Evolutionary conservation across 2,113 vertebrate genomes (phyloP).

Genomic region (Saguinus imperator): DNA sequence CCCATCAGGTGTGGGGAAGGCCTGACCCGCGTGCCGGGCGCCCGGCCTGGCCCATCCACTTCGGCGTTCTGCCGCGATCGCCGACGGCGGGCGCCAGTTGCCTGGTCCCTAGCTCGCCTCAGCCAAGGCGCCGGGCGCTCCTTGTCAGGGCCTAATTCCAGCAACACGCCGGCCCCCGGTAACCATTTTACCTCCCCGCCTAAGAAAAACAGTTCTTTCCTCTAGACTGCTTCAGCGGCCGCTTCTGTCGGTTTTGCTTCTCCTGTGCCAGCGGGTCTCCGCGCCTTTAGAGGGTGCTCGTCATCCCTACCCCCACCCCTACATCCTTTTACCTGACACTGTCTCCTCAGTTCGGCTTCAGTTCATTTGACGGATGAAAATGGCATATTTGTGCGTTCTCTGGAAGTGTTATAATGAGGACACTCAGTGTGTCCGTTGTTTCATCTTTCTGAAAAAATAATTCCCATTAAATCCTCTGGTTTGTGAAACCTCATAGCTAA

Average conservation of each 20-base stretch:
- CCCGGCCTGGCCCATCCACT: not conserved
- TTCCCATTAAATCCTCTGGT: constrained; percentile 1
- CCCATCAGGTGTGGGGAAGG: not conserved
- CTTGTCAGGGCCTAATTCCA: not conserved
- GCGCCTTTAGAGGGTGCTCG: not conserved
- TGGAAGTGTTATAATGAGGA: not conserved
- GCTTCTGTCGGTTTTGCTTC: not conserved
- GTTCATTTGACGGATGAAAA: not conserved
- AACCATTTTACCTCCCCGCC: constrained; percentile 8
- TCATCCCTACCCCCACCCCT: not conserved
- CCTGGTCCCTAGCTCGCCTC: rapidly evolving
- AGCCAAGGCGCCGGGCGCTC: not conserved
- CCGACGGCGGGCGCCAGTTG: not conserved
- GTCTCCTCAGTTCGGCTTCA: not conserved
- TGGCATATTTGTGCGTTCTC: not conserved
- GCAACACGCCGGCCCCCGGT: not conserved
- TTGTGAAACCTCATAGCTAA: not conserved
- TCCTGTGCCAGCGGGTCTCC: not conserved
- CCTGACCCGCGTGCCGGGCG: too few relatives aligned
- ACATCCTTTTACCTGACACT: not conserved
- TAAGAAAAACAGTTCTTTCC: not conserved
- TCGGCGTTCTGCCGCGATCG: not conserved
- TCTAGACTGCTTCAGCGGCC: not conserved
- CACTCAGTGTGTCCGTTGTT: not conserved
- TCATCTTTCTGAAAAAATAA: not conserved